Percentiles rank a stretch among this genome's conserved stretches.
Conservation (phyloP, 2,113 vertebrate species). For the Anhinga anhinga region DNA sequence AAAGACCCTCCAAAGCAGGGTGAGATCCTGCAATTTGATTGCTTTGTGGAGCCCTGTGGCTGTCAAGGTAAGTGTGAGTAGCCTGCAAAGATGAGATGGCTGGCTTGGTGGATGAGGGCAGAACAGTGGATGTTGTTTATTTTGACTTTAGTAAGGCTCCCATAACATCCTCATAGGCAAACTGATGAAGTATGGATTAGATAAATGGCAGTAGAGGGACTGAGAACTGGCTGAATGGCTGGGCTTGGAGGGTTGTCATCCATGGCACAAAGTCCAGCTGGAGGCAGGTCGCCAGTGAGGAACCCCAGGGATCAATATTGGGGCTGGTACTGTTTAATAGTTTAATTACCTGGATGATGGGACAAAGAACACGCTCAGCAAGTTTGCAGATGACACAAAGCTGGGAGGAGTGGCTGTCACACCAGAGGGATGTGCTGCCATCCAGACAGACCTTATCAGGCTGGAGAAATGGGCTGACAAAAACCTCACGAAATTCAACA, state of each 20-base stretch:
- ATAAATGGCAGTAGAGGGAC: not conserved
- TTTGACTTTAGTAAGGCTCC: not conserved
- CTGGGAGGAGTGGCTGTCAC: not conserved
- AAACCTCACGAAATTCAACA: not conserved
- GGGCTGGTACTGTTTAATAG: not conserved
- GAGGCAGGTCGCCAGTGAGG: not conserved
- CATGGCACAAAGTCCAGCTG: not conserved
- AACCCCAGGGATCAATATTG: fast-evolving
- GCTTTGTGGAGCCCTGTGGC: not conserved
- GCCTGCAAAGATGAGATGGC: not conserved
- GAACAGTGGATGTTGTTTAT: not conserved
- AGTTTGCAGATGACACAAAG: not conserved
- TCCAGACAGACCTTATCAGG: not conserved
- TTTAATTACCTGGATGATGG: not conserved
- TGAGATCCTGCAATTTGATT: not conserved
- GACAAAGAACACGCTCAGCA: not conserved
- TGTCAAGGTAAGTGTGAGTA: not conserved
- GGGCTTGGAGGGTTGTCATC: not conserved
- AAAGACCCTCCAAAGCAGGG: not conserved
- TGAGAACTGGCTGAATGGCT: not conserved
- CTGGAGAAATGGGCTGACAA: not conserved
- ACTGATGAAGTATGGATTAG: not conserved
- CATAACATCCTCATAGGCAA: not conserved
- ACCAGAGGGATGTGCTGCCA: not conserved
- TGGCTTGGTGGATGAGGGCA: not conserved